These are phyloP conservation scores for Aphidius colemani DNA, from an alignment of 2,888 invertebrate species.

Conservation along the genomic window DNA sequence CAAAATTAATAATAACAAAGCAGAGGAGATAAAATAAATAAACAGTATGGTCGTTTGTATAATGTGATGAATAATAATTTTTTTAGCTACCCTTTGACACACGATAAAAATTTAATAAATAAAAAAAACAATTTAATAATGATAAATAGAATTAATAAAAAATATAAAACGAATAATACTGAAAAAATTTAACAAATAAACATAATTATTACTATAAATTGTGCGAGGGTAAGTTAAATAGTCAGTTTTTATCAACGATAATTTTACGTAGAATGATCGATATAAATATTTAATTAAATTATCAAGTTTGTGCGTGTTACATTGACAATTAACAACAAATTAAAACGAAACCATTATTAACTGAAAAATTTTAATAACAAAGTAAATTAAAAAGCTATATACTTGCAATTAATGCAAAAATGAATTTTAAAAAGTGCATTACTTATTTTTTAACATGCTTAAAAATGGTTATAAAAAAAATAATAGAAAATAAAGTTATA, in stretches of 20 bases:
- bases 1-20: slow-evolving; percentile 1
- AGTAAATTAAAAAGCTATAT: no score
- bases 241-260: no score
- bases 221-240: no score
- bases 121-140: slow-evolving; percentile 11
- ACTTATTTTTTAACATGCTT: no score
- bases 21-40: not conserved
- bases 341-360: no score
- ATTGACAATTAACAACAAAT: no score
- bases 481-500: no score
- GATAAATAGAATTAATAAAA: slow-evolving; percentile 24
- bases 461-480: no score
- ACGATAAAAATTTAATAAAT: slow-evolving; percentile 27
- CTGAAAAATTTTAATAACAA: no score
- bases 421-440: no score
- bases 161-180: slow-evolving; percentile 26
- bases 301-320: not conserved
- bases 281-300: slow-evolving; percentile 22
- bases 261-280: no score
- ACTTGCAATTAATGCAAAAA: no score
- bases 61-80: slow-evolving; percentile 32
- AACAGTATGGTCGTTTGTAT: slow-evolving; percentile 30
- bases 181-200: slow-evolving; percentile 11
- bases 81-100: slow-evolving; percentile 4
- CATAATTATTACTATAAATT: slow-evolving; percentile 7